phyloP scores from a whole-genome alignment of 2,113 vertebrate species.

The Otolemur garnettii region DNA sequence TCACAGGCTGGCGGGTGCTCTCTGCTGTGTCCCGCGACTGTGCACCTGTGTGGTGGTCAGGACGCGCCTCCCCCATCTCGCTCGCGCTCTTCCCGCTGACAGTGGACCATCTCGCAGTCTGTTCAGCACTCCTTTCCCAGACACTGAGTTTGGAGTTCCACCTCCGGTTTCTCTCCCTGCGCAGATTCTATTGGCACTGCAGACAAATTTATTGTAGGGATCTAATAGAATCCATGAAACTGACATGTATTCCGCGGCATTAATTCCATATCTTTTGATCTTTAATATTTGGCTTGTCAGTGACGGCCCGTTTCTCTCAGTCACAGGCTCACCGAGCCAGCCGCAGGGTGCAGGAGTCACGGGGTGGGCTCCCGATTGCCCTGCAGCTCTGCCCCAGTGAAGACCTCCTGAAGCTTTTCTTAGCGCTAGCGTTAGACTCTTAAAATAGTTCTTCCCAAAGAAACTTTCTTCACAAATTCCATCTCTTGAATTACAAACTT shows the following conservation, averaged over 20 bases:
- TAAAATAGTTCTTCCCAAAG: background rate
- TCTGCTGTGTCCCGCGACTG: background rate
- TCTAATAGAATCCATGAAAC: background rate
- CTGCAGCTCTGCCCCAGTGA: too few relatives aligned
- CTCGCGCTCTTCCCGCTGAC: background rate
- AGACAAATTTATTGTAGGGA: background rate
- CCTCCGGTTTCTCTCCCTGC: background rate
- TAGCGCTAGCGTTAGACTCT: too few relatives aligned
- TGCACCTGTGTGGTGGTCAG: background rate
- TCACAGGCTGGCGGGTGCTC: background rate
- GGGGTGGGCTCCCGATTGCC: too few relatives aligned
- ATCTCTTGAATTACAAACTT: background rate
- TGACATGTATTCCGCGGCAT: background rate
- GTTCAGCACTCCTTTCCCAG: background rate
- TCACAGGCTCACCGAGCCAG: background rate
- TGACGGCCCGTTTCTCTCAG: background rate
- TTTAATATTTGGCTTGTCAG: background rate
- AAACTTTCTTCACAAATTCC: background rate
- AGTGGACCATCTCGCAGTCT: background rate
- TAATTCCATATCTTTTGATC: background rate
- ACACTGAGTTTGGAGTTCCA: background rate
- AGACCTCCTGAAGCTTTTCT: too few relatives aligned
- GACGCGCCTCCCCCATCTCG: background rate
- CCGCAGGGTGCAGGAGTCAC: too few relatives aligned
- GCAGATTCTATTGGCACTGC: background rate